These are phyloP conservation scores for Eira barbara DNA, from an alignment of 2,113 vertebrate species.

Conservation along the genomic window DNA sequence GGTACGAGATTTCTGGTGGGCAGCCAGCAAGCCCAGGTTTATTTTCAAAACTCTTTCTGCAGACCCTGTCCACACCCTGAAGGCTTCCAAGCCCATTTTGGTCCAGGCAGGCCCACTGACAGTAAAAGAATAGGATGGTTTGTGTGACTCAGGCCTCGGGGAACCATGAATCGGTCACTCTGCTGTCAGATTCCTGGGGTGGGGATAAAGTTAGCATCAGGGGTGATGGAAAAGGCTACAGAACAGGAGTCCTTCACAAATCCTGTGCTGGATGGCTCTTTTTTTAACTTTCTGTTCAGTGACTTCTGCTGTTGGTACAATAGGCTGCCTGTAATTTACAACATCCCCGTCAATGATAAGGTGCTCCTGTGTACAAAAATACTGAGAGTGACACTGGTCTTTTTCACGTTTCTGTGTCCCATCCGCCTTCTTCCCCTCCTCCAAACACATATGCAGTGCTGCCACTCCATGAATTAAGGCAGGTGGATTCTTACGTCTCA, in stretches of 20 bases:
- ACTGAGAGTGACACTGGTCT: rapidly evolving
- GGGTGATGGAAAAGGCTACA: too few relatives aligned
- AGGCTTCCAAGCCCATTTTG: neutral
- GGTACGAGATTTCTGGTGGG: neutral
- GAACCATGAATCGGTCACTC: neutral
- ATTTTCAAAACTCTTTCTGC: neutral
- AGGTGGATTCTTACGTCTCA: neutral
- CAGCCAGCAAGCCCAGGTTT: too few relatives aligned
- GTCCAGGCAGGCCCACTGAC: neutral
- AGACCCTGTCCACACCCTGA: neutral
- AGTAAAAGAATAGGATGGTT: too few relatives aligned
- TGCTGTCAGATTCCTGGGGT: neutral
- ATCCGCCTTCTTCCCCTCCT: rapidly evolving
- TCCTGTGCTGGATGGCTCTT: too few relatives aligned
- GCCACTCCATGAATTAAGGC: neutral
- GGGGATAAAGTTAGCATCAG: neutral
- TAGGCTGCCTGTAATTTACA: neutral
- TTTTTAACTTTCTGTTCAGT: neutral
- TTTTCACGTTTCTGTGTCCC: too few relatives aligned
- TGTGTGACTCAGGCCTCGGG: neutral
- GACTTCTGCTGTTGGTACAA: neutral
- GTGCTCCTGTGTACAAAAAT: neutral
- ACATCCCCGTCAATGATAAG: neutral
- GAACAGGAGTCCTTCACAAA: rapidly evolving
- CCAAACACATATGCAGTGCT: rapidly evolving